A percentile compares a stretch with the other conserved stretches of the same genome.
These are phyloP conservation scores for Drosophila paranaensis DNA, from an alignment of 2,888 invertebrate species.

Conservation along the genomic window DNA sequence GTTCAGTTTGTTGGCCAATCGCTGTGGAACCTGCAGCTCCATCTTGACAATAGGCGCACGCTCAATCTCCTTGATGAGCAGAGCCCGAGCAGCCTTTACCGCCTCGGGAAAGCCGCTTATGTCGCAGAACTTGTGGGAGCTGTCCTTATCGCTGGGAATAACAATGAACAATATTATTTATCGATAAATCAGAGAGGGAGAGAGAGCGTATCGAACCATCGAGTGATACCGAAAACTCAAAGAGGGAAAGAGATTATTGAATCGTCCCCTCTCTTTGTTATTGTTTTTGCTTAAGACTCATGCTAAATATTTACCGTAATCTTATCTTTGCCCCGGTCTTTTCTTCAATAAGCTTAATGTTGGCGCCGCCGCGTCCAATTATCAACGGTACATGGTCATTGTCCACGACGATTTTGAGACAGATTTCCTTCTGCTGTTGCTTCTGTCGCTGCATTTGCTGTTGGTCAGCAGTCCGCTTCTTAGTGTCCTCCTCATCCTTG, in stretches of 20 bases:
- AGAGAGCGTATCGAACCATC: not conserved
- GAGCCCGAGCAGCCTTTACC: conserved; percentile 89
- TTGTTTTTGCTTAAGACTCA: not conserved
- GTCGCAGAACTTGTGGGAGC: conserved; percentile 87
- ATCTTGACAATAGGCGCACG: conserved; percentile 89
- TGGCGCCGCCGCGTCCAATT: conserved; percentile 91
- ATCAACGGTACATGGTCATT: conserved; percentile 88
- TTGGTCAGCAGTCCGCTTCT: conserved; percentile 14
- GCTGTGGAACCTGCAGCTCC: conserved; percentile 88
- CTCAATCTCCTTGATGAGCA: conserved; percentile 89
- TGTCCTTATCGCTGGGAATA: conserved; percentile 86
- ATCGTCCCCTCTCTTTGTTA: not conserved
- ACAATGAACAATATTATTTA: not conserved
- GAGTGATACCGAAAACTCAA: not conserved
- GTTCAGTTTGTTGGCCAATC: conserved; percentile 90
- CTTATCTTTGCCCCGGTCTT: conserved; percentile 88
- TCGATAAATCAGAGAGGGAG: not conserved
- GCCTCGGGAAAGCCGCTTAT: conserved; percentile 89
- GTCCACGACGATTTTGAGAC: conserved; percentile 87
- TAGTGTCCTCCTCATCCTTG: conserved; percentile 64
- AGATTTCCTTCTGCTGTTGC: conserved; percentile 83
- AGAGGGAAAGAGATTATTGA: not conserved
- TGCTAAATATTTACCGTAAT: conserved; percentile 81
- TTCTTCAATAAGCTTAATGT: conserved; percentile 90
- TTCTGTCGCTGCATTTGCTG: conserved; percentile 42